These are phyloP conservation scores for Novumbra hubbsi DNA, from an alignment of 2,797 vertebrate genomes.

Conservation along the genomic window DNA sequence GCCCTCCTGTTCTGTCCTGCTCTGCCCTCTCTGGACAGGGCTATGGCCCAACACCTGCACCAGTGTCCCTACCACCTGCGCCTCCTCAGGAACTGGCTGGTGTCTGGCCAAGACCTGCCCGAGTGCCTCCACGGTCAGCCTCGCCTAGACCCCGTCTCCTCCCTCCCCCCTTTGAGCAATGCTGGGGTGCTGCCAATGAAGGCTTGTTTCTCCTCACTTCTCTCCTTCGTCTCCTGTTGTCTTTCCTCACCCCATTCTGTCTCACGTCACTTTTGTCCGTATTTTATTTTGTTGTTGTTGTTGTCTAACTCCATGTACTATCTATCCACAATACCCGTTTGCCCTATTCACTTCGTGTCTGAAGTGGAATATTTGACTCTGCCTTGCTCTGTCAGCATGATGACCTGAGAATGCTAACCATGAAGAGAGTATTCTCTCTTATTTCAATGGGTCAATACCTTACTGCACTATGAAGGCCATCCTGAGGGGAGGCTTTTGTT, in stretches of 20 bases:
- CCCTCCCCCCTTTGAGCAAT: conserved; percentile 4
- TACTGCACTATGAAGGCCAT: background rate
- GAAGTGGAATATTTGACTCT: background rate
- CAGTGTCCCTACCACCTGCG: conserved; percentile 89
- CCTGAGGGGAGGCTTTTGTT: background rate
- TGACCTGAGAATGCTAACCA: conserved; percentile 12
- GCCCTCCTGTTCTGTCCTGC: conserved; percentile 69
- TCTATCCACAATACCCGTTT: conserved; percentile 5
- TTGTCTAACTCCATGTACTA: background rate
- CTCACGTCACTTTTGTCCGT: background rate
- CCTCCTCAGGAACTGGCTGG: conserved; percentile 86
- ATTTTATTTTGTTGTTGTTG: background rate
- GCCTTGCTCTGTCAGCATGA: conserved; percentile 25
- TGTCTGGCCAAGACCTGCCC: conserved; percentile 82
- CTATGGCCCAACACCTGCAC: conserved; percentile 84
- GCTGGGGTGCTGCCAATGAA: conserved; percentile 15
- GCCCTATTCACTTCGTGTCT: background rate
- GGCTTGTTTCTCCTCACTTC: background rate
- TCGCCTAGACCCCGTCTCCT: conserved; percentile 36
- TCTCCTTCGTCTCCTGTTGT: background rate
- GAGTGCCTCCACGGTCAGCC: conserved; percentile 87
- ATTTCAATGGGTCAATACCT: background rate
- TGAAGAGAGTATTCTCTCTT: background rate
- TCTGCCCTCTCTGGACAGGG: conserved; percentile 76
- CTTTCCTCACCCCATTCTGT: too few species aligned